phyloP scores from a whole-genome alignment of 23 tunicate genomes.

The Ascidia mentula region DNA sequence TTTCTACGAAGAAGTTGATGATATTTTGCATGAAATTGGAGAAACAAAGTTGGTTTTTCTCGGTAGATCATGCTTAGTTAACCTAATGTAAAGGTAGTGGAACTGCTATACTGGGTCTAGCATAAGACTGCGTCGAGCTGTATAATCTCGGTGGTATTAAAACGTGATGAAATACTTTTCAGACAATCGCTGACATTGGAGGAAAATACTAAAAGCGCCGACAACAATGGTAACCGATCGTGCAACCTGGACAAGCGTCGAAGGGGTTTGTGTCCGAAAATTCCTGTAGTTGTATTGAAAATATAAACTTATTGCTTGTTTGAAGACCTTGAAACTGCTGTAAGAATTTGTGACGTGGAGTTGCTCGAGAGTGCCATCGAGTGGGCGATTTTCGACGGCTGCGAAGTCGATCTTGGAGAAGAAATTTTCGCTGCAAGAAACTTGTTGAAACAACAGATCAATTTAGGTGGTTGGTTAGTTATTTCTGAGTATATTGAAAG shows the following conservation, averaged over 20 bases:
- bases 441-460: conserved; percentile 32
- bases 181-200: no score
- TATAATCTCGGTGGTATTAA: no score
- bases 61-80: no score
- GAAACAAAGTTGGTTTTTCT: conserved; percentile 16
- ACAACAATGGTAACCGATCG: no score
- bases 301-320: background rate
- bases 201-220: no score
- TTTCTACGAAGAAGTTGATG: conserved; percentile 61
- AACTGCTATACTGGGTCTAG: no score
- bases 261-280: background rate
- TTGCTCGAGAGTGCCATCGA: conserved; percentile 45
- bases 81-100: no score
- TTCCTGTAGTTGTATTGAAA: background rate
- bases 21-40: conserved; percentile 35
- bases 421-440: conserved; percentile 31
- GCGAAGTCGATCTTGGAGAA: conserved; percentile 1
- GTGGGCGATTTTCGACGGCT: conserved; percentile 46
- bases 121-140: no score
- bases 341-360: conserved; percentile 23
- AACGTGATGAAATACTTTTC: no score
- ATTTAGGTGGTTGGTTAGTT: conserved; percentile 30
- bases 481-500: no score
- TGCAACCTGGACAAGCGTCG: background rate
- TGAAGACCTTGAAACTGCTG: conserved; percentile 27